A percentile compares a stretch with the other conserved stretches of the same genome.
Conservation (phyloP, 2,888 invertebrate genomes). For the Drosophila limbata region DNA sequence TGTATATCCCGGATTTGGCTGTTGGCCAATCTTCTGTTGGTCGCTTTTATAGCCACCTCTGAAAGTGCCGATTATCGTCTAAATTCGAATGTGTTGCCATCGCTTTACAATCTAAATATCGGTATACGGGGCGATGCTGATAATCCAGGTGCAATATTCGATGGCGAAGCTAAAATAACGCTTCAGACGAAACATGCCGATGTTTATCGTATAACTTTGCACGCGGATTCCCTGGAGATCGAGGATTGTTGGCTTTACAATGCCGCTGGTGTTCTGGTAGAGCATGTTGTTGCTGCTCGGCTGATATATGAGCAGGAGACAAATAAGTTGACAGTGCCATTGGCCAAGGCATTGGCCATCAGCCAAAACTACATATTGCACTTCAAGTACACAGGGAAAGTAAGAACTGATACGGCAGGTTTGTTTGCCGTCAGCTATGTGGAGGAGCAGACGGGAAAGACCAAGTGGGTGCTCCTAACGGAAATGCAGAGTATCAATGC, state of each 20-base stretch:
- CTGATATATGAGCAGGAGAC: slow-evolving; percentile 75
- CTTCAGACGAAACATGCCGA: slow-evolving; percentile 83
- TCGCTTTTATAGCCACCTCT: slow-evolving; percentile 32
- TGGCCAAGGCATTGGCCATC: slow-evolving; percentile 79
- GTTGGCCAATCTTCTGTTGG: slow-evolving; percentile 10
- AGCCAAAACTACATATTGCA: slow-evolving; percentile 84
- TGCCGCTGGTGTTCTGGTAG: slow-evolving; percentile 26
- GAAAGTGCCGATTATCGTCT: slow-evolving; percentile 68
- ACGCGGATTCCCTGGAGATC: slow-evolving; percentile 81
- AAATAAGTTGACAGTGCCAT: slow-evolving; percentile 85
- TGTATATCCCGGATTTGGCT: slow-evolving; percentile 1
- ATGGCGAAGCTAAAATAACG: slow-evolving; percentile 85
- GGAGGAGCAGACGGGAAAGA: slow-evolving; percentile 46
- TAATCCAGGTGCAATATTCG: slow-evolving; percentile 68
- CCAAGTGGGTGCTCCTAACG: slow-evolving; percentile 87
- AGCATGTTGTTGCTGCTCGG: slow-evolving; percentile 21
- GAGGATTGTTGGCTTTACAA: slow-evolving; percentile 46
- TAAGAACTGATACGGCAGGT: slow-evolving; percentile 83
- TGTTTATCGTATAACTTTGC: slow-evolving; percentile 86
- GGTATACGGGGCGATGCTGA: slow-evolving; percentile 74
- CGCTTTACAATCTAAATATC: slow-evolving; percentile 86
- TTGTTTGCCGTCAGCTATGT: slow-evolving; percentile 74
- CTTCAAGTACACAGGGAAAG: slow-evolving; percentile 86
- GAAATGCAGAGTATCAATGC: slow-evolving; percentile 89
- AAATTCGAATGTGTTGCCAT: slow-evolving; percentile 85